Conservation (phyloP, 2,797 vertebrate genomes). For the Acanthurus lineatus region DNA sequence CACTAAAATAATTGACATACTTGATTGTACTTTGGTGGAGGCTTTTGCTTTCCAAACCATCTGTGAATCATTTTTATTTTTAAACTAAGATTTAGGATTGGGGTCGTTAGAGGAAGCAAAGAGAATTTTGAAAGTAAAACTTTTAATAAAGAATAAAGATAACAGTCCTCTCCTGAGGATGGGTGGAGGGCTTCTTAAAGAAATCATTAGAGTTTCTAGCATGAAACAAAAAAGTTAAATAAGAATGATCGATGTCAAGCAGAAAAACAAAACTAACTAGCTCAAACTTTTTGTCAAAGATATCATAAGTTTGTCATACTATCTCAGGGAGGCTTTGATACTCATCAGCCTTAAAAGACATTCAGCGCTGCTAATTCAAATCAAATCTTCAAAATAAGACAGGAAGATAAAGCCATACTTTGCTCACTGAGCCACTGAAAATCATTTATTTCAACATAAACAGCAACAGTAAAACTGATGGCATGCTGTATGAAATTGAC, state of each 20-base stretch:
- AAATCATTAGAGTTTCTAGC: background rate
- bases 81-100: no score
- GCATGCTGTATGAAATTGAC: background rate
- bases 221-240: background rate
- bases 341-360: background rate
- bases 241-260: background rate
- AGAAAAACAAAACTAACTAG: background rate
- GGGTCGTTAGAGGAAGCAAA: no score
- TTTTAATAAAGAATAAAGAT: background rate
- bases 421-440: slow-evolving; percentile 20
- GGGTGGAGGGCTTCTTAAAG: background rate
- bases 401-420: slow-evolving; percentile 13
- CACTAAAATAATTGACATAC: no score
- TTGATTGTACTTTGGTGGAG: no score
- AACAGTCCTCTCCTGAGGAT: background rate
- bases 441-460: slow-evolving; percentile 25
- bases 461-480: slow-evolving; percentile 23
- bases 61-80: no score
- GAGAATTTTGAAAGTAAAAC: no score
- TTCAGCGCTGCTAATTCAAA: background rate
- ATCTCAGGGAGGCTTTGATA: background rate
- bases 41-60: no score
- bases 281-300: background rate
- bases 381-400: background rate
- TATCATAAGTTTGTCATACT: background rate